Evolutionary conservation across 2,888 invertebrate genomes (phyloP).

Genomic region (Xanthia icteritia): DNA sequence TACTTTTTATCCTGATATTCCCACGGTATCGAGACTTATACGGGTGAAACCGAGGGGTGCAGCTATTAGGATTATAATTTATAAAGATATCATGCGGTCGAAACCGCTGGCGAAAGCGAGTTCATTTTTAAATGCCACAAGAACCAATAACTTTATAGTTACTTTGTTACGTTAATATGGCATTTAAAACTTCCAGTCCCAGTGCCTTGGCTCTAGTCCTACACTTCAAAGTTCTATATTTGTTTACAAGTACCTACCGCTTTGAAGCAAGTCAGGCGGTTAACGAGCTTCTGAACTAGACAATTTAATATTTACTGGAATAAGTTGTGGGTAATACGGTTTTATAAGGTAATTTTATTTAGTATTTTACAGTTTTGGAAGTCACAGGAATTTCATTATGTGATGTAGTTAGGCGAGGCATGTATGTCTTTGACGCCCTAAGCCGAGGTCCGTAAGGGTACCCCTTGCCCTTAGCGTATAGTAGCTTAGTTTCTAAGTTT

Average conservation of each 20-base stretch:
- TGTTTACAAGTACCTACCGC: conserved; percentile 41
- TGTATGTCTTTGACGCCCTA: too few species aligned
- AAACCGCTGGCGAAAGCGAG: too few species aligned
- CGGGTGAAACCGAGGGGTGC: too few species aligned
- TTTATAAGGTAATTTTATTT: not conserved
- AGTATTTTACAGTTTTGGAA: not conserved
- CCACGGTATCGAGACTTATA: too few species aligned
- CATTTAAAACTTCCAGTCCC: conserved; percentile 11
- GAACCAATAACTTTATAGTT: not conserved
- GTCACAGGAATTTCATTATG: not conserved
- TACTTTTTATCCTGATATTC: too few species aligned
- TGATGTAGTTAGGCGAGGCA: not conserved
- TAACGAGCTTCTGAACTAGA: conserved; percentile 23
- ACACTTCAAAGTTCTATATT: conserved; percentile 42
- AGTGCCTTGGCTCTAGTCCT: not conserved
- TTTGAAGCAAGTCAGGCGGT: conserved; percentile 28
- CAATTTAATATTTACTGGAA: conserved; percentile 23
- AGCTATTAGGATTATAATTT: too few species aligned
- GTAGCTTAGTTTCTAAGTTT: too few species aligned
- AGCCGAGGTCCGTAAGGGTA: too few species aligned
- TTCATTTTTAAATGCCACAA: conserved; percentile 13
- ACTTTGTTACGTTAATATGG: conserved; percentile 26
- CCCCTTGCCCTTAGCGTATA: too few species aligned
- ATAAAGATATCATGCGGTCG: too few species aligned
- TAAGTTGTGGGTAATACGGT: not conserved